Percentiles rank a stretch among this genome's conserved stretches.
phyloP scores from a whole-genome alignment of 2,113 vertebrate species.

The Lepidothrix coronata region DNA sequence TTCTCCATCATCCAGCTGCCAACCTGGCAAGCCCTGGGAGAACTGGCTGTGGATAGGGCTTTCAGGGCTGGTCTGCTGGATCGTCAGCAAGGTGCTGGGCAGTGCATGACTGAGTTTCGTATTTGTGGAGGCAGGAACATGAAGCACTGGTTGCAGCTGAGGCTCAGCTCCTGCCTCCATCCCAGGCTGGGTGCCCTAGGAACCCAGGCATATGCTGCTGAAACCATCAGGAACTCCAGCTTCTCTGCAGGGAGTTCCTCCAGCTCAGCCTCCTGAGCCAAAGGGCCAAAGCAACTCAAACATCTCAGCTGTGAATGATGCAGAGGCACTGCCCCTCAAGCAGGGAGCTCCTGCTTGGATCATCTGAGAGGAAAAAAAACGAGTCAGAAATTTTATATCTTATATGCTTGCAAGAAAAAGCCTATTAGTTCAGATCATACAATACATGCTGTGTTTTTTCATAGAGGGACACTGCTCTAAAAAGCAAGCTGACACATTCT shows the following conservation, averaged over 20 bases:
- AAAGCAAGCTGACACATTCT: background rate
- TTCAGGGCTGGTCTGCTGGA: background rate
- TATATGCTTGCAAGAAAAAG: background rate
- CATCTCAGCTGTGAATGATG: fast-evolving
- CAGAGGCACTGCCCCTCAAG: background rate
- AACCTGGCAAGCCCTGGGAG: background rate
- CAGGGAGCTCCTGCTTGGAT: background rate
- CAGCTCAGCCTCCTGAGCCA: background rate
- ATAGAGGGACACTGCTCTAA: background rate
- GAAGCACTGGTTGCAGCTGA: background rate
- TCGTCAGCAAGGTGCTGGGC: background rate
- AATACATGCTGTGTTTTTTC: background rate
- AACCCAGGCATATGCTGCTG: background rate
- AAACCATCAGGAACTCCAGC: background rate
- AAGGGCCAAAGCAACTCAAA: background rate
- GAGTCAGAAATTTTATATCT: background rate
- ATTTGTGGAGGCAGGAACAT: background rate
- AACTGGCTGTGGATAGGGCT: background rate
- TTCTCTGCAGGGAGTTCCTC: background rate
- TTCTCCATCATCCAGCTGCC: background rate
- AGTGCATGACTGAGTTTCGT: fast-evolving
- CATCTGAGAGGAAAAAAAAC: background rate
- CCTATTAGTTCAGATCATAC: background rate
- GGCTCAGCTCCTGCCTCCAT: background rate
- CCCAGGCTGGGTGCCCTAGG: background rate